Conservation (phyloP, 2,888 invertebrate species). For the Pharmacophagus antenor region DNA sequence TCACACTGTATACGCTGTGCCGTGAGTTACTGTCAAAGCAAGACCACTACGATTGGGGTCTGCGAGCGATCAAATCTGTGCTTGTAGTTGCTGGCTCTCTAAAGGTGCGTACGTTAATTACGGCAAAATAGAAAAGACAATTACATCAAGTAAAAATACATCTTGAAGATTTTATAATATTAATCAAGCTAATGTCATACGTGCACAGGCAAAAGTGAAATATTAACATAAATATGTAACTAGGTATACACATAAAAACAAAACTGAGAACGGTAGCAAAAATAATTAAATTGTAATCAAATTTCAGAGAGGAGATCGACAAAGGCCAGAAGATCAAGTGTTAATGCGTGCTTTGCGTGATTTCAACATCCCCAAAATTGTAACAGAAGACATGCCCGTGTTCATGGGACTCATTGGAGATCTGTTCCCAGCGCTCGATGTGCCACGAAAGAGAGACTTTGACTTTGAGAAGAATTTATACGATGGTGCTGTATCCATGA, state of each 20-base stretch:
- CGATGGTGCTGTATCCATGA: constrained; percentile 89
- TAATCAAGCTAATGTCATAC: too few relatives aligned
- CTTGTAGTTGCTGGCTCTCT: constrained; percentile 95
- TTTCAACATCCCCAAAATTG: constrained; percentile 96
- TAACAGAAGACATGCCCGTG: constrained; percentile 94
- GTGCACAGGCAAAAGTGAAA: neutral
- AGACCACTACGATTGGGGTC: constrained; percentile 98
- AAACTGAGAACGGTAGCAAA: too few relatives aligned
- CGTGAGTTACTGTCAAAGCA: constrained; percentile 94
- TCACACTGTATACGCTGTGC: constrained; percentile 94
- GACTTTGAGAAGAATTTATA: constrained; percentile 92
- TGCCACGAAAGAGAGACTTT: constrained; percentile 91
- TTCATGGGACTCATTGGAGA: constrained; percentile 97
- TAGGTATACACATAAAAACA: too few relatives aligned
- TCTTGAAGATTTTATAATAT: too few relatives aligned
- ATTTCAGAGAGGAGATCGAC: constrained; percentile 84
- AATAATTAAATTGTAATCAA: too few relatives aligned
- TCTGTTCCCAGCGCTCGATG: constrained; percentile 94
- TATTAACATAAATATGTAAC: neutral
- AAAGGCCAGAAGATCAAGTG: constrained; percentile 94
- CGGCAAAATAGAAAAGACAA: neutral
- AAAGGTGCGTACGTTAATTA: constrained; percentile 75
- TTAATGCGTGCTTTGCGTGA: constrained; percentile 96
- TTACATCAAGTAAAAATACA: too few relatives aligned
- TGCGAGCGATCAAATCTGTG: constrained; percentile 96